Evolutionary conservation across 2,888 invertebrate genomes (phyloP).

Genomic region (Andricus quercusramuli): DNA sequence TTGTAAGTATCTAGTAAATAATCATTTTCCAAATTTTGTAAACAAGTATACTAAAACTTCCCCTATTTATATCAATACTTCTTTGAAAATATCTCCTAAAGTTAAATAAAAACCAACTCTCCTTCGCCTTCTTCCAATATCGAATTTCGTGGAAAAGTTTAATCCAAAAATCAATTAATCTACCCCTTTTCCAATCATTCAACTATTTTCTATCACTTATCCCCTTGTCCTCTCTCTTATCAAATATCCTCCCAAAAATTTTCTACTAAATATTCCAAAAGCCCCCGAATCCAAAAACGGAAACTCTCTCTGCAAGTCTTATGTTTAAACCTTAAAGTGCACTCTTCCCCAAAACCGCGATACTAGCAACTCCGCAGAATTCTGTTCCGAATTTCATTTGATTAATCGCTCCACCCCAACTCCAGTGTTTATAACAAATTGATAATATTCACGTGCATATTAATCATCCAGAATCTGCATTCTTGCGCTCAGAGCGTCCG

Average conservation of each 20-base stretch:
- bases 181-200: background rate
- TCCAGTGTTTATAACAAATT: background rate
- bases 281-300: too few species aligned
- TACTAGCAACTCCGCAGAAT: background rate
- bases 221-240: background rate
- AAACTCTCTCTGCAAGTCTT: background rate
- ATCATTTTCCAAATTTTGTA: background rate
- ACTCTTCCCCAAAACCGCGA: background rate
- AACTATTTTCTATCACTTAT: background rate
- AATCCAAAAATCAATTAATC: background rate
- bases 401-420: conserved; percentile 38
- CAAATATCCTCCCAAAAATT: background rate
- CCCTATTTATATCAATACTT: background rate
- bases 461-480: background rate
- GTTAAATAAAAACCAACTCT: background rate
- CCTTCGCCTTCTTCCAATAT: background rate
- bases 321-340: background rate
- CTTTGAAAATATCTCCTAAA: background rate
- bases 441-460: conserved; percentile 2
- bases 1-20: background rate
- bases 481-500: conserved; percentile 60
- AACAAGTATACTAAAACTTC: background rate
- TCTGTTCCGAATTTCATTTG: background rate
- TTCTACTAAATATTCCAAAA: background rate
- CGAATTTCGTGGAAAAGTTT: background rate